Conservation (phyloP, 2,888 invertebrate genomes). For the Arctia plantaginis region DNA sequence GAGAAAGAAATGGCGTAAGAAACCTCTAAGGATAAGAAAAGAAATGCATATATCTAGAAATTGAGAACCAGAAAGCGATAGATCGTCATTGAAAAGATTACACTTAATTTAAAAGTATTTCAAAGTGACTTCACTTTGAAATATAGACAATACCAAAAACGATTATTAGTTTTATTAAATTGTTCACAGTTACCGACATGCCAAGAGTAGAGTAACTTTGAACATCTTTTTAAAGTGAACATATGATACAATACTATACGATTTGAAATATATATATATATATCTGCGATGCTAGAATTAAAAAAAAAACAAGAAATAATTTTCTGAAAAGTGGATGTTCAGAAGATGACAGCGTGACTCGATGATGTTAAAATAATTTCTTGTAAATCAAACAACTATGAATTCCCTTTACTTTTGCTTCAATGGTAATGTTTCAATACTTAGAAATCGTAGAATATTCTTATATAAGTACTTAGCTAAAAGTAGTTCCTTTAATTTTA, state of each 20-base stretch:
- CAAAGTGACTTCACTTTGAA: not conserved
- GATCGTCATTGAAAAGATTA: not conserved
- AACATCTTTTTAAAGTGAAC: no score
- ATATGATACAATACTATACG: no score
- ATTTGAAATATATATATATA: no score
- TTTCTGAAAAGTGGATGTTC: no score
- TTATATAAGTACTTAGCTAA: not conserved
- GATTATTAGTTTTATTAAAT: not conserved
- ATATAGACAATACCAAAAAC: not conserved
- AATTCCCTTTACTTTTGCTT: not conserved
- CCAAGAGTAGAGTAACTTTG: no score
- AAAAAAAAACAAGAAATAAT: no score
- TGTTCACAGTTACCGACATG: no score
- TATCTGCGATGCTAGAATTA: no score
- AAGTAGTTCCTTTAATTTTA: not conserved
- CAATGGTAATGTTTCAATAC: not conserved
- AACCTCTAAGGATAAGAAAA: not conserved
- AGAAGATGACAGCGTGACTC: no score
- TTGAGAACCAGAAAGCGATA: not conserved
- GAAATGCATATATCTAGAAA: not conserved
- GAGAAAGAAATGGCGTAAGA: not conserved
- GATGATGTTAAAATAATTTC: no score
- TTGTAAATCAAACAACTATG: no score
- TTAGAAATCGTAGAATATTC: not conserved
- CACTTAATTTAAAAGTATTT: not conserved